Percentiles rank a stretch among this genome's conserved stretches.
These are phyloP conservation scores for Xiphophorus maculatus DNA, from an alignment of 2,113 vertebrate species.

Conservation along the genomic window DNA sequence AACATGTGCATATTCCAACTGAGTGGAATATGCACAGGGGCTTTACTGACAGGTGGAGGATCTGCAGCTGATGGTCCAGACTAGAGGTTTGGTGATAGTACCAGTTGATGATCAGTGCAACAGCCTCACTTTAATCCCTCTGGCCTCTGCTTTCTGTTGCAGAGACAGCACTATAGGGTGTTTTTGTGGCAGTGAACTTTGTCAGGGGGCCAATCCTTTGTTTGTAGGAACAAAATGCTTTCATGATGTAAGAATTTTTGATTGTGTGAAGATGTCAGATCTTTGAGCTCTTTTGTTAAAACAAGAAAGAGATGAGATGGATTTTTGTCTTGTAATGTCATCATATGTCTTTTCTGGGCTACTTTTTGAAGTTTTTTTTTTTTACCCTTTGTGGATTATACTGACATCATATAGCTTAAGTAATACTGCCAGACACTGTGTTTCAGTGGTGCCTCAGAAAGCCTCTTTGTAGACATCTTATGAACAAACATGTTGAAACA, in stretches of 20 bases:
- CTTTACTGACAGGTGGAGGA: slow-evolving; percentile 42
- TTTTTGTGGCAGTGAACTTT: slow-evolving; percentile 5
- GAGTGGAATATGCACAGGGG: not conserved
- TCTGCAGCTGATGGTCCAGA: slow-evolving; percentile 53
- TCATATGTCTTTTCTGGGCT: slow-evolving; percentile 17
- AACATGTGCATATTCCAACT: slow-evolving; percentile 21
- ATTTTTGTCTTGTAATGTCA: slow-evolving; percentile 10
- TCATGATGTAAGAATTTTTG: not conserved
- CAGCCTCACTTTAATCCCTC: slow-evolving; percentile 43
- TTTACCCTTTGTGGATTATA: slow-evolving; percentile 26
- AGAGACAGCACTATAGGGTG: slow-evolving; percentile 15
- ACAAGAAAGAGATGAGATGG: slow-evolving; percentile 15
- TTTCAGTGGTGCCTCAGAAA: slow-evolving; percentile 21
- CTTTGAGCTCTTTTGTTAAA: slow-evolving; percentile 21
- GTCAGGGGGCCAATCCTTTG: not conserved
- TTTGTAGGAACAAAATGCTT: slow-evolving; percentile 6
- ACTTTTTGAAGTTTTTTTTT: slow-evolving; percentile 14
- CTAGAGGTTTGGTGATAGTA: slow-evolving; percentile 40
- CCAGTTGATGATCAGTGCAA: slow-evolving; percentile 50
- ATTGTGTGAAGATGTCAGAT: slow-evolving; percentile 11
- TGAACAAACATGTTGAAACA: not conserved
- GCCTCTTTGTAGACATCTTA: slow-evolving; percentile 29
- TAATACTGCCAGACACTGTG: slow-evolving; percentile 33
- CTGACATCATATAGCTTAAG: not conserved
- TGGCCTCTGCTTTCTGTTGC: slow-evolving; percentile 60